phyloP scores from a whole-genome alignment of 1,140 invertebrate genomes.

The Calliopsis andreniformis region DNA sequence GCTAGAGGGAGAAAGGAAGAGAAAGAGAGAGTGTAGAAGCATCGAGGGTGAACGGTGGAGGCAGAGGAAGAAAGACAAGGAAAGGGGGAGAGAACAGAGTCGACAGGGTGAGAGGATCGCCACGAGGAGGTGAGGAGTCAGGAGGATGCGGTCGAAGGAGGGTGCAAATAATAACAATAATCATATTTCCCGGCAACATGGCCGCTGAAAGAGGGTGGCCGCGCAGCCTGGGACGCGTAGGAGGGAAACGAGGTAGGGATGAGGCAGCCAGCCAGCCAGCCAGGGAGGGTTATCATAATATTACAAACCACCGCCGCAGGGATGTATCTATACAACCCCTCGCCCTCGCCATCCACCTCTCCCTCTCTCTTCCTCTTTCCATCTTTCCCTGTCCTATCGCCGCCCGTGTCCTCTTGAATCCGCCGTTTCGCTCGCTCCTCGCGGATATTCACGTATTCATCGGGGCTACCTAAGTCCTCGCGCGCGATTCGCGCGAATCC shows the following conservation, averaged over 20 bases:
- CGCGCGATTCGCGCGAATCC: constrained; percentile 72
- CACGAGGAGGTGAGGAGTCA: constrained; percentile 68
- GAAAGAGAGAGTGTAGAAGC: constrained; percentile 28
- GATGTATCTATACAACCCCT: constrained; percentile 79
- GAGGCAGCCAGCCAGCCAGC: constrained; percentile 62
- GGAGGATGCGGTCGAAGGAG: constrained; percentile 75
- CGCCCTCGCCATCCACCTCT: constrained; percentile 50
- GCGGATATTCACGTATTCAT: constrained; percentile 43
- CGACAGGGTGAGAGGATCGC: constrained; percentile 60
- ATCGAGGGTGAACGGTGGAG: constrained; percentile 36
- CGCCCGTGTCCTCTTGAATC: constrained; percentile 11
- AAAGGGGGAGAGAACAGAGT: constrained; percentile 36
- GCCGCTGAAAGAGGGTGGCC: constrained; percentile 80
- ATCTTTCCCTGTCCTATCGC: not conserved
- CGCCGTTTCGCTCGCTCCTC: constrained; percentile 36
- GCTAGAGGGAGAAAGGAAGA: not conserved
- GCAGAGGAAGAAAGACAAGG: constrained; percentile 38
- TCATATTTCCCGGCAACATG: constrained; percentile 82
- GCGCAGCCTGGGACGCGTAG: constrained; percentile 62
- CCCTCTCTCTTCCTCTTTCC: not conserved
- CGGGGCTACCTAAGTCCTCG: constrained; percentile 70
- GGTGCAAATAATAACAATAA: constrained; percentile 82
- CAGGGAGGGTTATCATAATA: constrained; percentile 81
- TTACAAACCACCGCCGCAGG: constrained; percentile 81
- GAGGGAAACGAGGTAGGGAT: constrained; percentile 62